Base-by-base conservation (phyloP, 1,140 invertebrate genomes). In the Hormaphis cornu region DNA sequence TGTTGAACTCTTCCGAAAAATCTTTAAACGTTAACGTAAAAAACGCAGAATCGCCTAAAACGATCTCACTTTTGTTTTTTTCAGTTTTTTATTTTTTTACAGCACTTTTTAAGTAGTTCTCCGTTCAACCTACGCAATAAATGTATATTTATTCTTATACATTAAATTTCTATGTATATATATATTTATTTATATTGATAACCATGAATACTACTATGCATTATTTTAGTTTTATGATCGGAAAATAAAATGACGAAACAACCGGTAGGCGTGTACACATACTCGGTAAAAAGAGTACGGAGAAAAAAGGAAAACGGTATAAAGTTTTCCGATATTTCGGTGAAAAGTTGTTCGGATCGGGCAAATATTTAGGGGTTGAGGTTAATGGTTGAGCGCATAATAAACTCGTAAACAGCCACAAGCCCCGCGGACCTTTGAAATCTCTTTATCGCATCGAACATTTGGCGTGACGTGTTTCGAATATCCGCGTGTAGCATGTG, bases 291-390 rank as follows among this genome's bases (percentile, higher is more conserved):
- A 30, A 10, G 30, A 53, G 30, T 30, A 53, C n/a, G 30, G n/a
- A 53, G n/a, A 16, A 9, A 53, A 53, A 53, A 53, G 20, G 10
- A 33, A 56, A 56, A 58, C 35, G 20, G 14, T 16, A 7, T 22
- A 63, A 46, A 63, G 26, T 46, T 46, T 66, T 48, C 59, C 59
- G 33, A 66, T 66, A 66, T 66, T 66, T 66, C 12, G 59, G 42
- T n/a, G 44, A 35, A 66, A 48, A 35, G 42, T 35, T 48, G 48
- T 66, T 28, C 18, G 7, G 24, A 12, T 9, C 8, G 58, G 2
- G 14, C 9, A 33, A 33, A 4, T 33, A 6, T 9, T n/a, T n/a
- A 6, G 16, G 4, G 4, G n/a, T 3, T 9, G 9, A 28, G 28
- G 16, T 16, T 5, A 14, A 56, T 37, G 28, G 2, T 22, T 50